Evolutionary conservation across 2,797 vertebrate species (phyloP).

Genomic region (Enteromius viviparus): DNA sequence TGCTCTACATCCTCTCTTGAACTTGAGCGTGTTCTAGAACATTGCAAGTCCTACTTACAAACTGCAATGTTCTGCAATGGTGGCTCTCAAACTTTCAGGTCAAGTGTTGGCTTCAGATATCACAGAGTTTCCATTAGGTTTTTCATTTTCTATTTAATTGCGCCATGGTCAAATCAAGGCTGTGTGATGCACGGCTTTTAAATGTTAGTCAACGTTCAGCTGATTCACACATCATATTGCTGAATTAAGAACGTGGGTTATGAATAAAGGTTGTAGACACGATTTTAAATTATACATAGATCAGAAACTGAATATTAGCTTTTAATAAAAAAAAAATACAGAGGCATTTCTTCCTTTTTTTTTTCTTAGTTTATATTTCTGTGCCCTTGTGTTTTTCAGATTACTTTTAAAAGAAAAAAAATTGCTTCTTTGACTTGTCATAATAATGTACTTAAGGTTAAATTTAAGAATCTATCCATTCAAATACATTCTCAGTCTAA

Average conservation of each 20-base stretch:
- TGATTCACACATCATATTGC: not conserved
- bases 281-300: not conserved
- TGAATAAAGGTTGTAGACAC: not conserved
- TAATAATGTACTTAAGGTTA: not conserved
- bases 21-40: constrained; percentile 40
- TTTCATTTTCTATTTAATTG: not conserved
- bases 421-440: not conserved
- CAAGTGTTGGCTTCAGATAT: not conserved
- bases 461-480: not conserved
- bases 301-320: not conserved
- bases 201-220: not conserved
- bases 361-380: not conserved
- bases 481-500: not conserved
- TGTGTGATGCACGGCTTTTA: not conserved
- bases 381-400: not conserved
- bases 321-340: too few species aligned
- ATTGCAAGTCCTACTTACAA: constrained; percentile 38
- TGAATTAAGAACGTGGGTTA: not conserved
- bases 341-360: not conserved
- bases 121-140: not conserved
- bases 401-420: not conserved
- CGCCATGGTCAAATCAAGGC: not conserved
- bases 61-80: not conserved
- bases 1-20: constrained; percentile 50
- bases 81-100: constrained; percentile 10